A percentile compares a stretch with the other conserved stretches of the same genome.
Conservation (phyloP, 30 jellyfish, hydroid and myxozoan species). For the Calvadosia cruxmelitensis region DNA sequence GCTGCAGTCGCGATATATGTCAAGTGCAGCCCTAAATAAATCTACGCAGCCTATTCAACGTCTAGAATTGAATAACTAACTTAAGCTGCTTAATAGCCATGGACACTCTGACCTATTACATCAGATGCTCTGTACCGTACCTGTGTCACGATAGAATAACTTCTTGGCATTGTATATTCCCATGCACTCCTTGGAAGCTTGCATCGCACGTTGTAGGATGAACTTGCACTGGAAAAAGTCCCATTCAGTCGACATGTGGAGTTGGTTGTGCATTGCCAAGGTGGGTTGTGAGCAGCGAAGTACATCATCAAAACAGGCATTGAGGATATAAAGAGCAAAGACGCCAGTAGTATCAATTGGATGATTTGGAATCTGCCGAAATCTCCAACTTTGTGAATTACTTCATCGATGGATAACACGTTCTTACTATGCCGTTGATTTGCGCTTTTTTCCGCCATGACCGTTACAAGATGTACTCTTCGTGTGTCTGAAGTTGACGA, state of each 20-base stretch:
- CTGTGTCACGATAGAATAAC: constrained; percentile 60
- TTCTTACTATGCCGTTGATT: too few relatives aligned
- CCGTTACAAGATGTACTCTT: too few relatives aligned
- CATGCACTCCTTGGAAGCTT: constrained; percentile 38
- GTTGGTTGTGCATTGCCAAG: constrained; percentile 59
- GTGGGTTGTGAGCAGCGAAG: constrained; percentile 59
- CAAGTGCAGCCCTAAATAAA: too few relatives aligned
- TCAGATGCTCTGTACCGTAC: constrained; percentile 4
- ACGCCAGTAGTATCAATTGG: constrained; percentile 26
- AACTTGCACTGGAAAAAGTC: constrained; percentile 4
- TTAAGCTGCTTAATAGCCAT: too few relatives aligned
- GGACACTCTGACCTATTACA: neutral
- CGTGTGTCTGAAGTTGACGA: too few relatives aligned
- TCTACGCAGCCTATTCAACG: too few relatives aligned
- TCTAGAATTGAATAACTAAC: too few relatives aligned
- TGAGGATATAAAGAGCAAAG: constrained; percentile 38
- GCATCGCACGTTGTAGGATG: constrained; percentile 25
- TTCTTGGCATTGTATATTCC: constrained; percentile 35
- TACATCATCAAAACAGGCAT: constrained; percentile 54
- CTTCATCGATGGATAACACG: constrained; percentile 27
- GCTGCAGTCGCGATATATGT: too few relatives aligned
- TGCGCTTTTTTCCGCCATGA: too few relatives aligned
- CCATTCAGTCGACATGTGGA: constrained; percentile 56
- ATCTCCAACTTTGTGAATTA: constrained; percentile 49
- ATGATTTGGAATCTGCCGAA: constrained; percentile 55